Evolutionary conservation across 2,888 invertebrate genomes (phyloP), one percentile per base, ranked within the genome.

Genomic region (Drosophila koepferae): DNA sequence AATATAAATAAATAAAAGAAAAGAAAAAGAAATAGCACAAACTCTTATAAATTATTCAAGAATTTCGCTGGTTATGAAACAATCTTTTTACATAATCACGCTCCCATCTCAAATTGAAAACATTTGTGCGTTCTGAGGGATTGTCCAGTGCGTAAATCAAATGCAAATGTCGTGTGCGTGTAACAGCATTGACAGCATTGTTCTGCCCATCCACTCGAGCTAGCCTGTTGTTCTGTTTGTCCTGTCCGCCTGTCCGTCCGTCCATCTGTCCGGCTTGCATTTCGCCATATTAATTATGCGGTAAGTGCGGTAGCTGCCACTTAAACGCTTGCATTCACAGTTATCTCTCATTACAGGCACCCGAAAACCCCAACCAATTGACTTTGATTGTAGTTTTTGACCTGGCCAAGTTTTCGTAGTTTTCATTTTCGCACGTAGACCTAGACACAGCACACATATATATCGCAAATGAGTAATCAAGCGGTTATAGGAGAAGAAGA

Each of bases 221-320:
- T 40, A n/a, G 58, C 16, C 34, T 44, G 68, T 70, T 54, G 51
- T 44, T 55, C 72, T 82, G 77, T 67, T 61, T 80, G 58, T 80
- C 49, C 63, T 64, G 69, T 56, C 38, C 40, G 49, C 38, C 61
- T 59, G 68, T 48, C 54, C n/a, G 16, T 8, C 20, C 23, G 62
- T 54, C 75, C 41, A 43, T 48, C 51, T 68, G 65, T 63, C 49
- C 62, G 63, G 77, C 72, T 63, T 81, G 72, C 77, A 82, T 86
- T 86, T 88, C 84, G 75, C 87, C 77, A 80, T 85, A 85, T 85
- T 85, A 90, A 90, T 85, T 85, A 85, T 90, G 90, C 77, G 87
- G 76, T 51, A 72, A 74, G 85, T 69, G 72, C 55, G 63, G 74
- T 68, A 73, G 85, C 64, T 34, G 63, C 61, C 84, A 82, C 82